Evolutionary conservation across 23 tunicate species (phyloP).

Genomic region (Botrylloides violaceus): DNA sequence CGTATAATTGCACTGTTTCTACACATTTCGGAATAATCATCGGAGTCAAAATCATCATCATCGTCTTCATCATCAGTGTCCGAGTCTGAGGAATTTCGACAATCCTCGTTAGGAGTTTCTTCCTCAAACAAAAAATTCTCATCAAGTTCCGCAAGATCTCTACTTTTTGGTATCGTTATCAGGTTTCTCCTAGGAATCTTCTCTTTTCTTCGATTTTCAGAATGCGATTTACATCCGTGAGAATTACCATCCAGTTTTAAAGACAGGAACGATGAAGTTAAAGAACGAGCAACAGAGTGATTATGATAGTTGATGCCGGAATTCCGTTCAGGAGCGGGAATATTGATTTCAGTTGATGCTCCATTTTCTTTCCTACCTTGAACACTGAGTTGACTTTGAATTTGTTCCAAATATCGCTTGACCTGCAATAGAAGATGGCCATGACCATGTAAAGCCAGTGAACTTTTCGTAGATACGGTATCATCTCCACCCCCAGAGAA

Average conservation of each 20-base stretch:
- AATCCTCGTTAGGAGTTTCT: not conserved
- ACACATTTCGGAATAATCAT: not conserved
- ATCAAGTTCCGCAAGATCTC: not conserved
- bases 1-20: not conserved
- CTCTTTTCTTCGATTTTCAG: not conserved
- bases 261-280: conserved; percentile 14
- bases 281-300: conserved; percentile 3
- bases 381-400: not conserved
- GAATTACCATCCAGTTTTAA: conserved; percentile 1
- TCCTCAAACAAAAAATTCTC: not conserved
- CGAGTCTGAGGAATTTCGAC: not conserved
- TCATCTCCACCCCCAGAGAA: not conserved
- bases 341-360: not conserved
- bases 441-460: conserved; percentile 22
- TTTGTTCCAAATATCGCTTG: conserved; percentile 1
- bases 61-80: not conserved
- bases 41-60: conserved; percentile 3
- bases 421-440: conserved; percentile 5
- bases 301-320: not conserved
- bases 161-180: not conserved
- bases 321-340: not conserved
- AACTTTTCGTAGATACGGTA: not conserved
- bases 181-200: not conserved
- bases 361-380: not conserved
- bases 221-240: not conserved